Evolutionary conservation across 2,797 vertebrate species (phyloP).

Genomic region (Hippoglossus hippoglossus): DNA sequence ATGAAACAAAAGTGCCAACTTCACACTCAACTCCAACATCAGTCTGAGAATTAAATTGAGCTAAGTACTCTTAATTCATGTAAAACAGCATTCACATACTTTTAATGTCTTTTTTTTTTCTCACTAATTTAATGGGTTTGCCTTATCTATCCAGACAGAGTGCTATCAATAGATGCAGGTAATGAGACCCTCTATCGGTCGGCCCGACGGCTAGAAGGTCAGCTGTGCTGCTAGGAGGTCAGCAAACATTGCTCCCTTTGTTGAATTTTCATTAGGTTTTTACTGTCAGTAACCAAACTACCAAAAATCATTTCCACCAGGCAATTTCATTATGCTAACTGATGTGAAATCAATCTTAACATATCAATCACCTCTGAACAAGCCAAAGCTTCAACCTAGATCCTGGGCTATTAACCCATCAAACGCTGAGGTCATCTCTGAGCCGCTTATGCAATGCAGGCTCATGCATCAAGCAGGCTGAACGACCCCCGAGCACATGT

Average conservation of each 20-base stretch:
- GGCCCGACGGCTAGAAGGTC: conserved; percentile 4
- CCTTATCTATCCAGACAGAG: conserved; percentile 7
- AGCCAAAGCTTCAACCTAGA: conserved; percentile 30
- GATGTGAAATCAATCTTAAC: conserved; percentile 69
- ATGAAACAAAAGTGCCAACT: conserved; percentile 67
- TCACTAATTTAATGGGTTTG: conserved; percentile 48
- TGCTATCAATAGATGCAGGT: conserved; percentile 22
- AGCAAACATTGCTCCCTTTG: conserved; percentile 21
- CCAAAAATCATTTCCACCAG: conserved; percentile 38
- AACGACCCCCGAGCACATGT: conserved; percentile 19
- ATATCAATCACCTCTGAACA: conserved; percentile 62
- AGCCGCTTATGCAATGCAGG: conserved; percentile 31
- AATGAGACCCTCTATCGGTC: conserved; percentile 17
- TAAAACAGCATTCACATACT: conserved; percentile 54
- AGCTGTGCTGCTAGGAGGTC: background rate
- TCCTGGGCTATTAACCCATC: conserved; percentile 56
- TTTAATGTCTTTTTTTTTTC: conserved; percentile 42
- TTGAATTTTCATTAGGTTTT: conserved; percentile 36
- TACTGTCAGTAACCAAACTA: conserved; percentile 25
- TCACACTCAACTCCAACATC: conserved; percentile 57
- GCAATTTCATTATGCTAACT: conserved; percentile 57
- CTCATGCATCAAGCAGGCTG: conserved; percentile 34
- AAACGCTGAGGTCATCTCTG: conserved; percentile 37
- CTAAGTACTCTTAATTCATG: conserved; percentile 51
- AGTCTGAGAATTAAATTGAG: conserved; percentile 66